Evolutionary conservation across 1,140 invertebrate genomes (phyloP).

Genomic region (Potamilus streckersoni): DNA sequence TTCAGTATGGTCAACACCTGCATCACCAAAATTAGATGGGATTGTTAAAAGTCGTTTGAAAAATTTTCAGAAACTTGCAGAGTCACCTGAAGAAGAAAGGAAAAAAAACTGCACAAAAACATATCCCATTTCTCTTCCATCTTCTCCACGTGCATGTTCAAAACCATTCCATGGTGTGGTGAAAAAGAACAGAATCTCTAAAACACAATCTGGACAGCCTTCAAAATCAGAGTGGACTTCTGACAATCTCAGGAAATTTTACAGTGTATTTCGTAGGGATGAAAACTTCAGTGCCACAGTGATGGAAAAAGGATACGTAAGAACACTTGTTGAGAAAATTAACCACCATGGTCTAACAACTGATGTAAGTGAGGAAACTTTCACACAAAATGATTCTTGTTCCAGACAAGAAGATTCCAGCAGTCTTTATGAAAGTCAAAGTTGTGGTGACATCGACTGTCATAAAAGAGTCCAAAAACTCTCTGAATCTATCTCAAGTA

Average conservation of each 20-base stretch:
- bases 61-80: conserved; percentile 23
- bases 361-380: background rate
- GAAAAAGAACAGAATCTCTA: background rate
- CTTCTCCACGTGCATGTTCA: conserved; percentile 5
- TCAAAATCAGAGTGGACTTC: no score
- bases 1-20: conserved; percentile 27
- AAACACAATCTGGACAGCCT: no score
- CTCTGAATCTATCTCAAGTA: no score
- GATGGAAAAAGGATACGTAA: conserved; percentile 30
- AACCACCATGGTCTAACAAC: conserved; percentile 16
- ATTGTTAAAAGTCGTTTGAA: conserved; percentile 25
- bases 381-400: no score
- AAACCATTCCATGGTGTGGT: conserved; percentile 21
- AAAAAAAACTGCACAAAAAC: conserved; percentile 19
- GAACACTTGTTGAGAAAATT: conserved; percentile 25
- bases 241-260: conserved; percentile 19
- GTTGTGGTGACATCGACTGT: no score
- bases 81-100: conserved; percentile 6
- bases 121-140: background rate
- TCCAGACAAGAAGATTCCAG: no score
- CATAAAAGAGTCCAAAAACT: no score
- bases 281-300: conserved; percentile 26
- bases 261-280: conserved; percentile 18
- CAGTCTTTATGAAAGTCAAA: no score
- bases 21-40: conserved; percentile 29